These are phyloP conservation scores for Glyptemys insculpta DNA, from an alignment of 2,797 vertebrate species.

Conservation along the genomic window DNA sequence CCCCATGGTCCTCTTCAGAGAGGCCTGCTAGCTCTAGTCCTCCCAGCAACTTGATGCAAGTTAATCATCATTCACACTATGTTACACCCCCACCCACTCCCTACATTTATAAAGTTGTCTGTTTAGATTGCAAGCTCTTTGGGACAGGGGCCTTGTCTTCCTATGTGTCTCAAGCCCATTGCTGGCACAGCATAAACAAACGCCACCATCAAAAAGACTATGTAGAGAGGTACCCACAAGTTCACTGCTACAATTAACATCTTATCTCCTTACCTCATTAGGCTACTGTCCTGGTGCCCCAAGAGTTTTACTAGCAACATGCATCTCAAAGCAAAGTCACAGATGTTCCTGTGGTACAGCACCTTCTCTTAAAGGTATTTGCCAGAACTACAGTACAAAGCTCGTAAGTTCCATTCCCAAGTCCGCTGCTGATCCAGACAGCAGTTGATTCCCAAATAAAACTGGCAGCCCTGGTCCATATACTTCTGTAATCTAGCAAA, in stretches of 20 bases:
- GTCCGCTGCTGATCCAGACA: neutral
- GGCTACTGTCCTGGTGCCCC: accelerated
- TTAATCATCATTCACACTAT: neutral
- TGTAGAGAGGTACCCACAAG: neutral
- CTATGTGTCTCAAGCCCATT: neutral
- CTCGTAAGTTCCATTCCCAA: neutral
- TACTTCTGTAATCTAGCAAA: neutral
- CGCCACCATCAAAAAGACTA: neutral
- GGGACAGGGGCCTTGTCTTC: neutral
- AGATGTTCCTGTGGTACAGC: neutral
- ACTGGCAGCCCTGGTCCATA: neutral
- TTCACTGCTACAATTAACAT: neutral
- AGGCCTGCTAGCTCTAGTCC: neutral
- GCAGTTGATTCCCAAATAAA: neutral
- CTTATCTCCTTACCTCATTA: neutral
- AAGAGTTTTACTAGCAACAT: neutral
- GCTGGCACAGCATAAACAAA: neutral
- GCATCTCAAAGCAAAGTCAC: neutral
- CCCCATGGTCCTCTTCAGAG: neutral
- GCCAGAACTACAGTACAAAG: accelerated
- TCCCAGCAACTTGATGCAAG: neutral
- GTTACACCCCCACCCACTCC: neutral
- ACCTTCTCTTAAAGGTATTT: neutral
- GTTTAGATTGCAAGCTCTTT: neutral
- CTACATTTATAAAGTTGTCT: neutral